Evolutionary conservation across 1,140 invertebrate genomes (phyloP).

Genomic region (Lordiphosa clarofinis): DNA sequence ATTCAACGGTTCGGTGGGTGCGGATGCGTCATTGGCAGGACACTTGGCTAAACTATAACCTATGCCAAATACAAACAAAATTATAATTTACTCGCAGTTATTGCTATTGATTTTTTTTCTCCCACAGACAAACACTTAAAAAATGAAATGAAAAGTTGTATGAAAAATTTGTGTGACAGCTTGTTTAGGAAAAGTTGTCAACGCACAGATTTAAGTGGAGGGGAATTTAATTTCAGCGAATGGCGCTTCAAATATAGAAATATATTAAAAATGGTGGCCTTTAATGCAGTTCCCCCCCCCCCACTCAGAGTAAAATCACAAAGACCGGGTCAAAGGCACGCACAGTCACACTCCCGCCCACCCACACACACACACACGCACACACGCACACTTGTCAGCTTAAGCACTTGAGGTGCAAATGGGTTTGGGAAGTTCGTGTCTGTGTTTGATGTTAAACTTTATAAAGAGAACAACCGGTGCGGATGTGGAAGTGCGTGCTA

Average conservation of each 20-base stretch:
- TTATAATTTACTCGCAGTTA: conserved; percentile 6
- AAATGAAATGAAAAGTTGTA: conserved; percentile 15
- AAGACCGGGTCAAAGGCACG: conserved; percentile 24
- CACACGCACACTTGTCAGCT: conserved; percentile 35
- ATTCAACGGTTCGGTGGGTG: conserved; percentile 5
- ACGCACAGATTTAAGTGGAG: conserved; percentile 33
- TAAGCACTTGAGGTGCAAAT: conserved; percentile 73
- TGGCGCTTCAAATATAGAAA: neutral
- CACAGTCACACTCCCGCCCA: conserved; percentile 19
- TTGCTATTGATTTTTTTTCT: conserved; percentile 8
- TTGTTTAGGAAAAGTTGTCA: conserved; percentile 18
- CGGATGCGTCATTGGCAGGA: conserved; percentile 12
- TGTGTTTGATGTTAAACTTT: conserved; percentile 63
- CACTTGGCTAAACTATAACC: conserved; percentile 5
- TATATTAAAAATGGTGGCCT: conserved; percentile 18
- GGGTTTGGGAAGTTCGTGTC: conserved; percentile 26
- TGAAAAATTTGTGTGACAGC: conserved; percentile 35
- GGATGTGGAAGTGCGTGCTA: conserved; percentile 11
- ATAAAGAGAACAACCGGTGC: conserved; percentile 30
- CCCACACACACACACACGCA: conserved; percentile 7
- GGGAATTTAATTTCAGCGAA: conserved; percentile 26
- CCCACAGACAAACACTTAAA: conserved; percentile 22
- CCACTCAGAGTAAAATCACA: conserved; percentile 7
- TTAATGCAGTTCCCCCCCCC: conserved; percentile 36
- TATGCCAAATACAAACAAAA: conserved; percentile 8